Evolutionary conservation across 2,797 vertebrate genomes (phyloP).

Genomic region (Cryptoblepharus egeriae): DNA sequence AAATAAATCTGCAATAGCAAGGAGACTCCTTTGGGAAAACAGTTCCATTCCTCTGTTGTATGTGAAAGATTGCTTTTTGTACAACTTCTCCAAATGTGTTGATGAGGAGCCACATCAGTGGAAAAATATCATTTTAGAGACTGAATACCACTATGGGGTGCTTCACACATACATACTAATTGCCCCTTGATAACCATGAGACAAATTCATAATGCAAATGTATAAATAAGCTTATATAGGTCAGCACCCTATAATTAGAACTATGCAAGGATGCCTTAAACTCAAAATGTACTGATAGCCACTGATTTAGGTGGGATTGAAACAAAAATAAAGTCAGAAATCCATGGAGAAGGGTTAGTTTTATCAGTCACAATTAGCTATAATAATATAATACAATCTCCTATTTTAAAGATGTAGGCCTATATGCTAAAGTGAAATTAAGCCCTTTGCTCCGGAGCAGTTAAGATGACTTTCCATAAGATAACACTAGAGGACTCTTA

Average conservation of each 20-base stretch:
- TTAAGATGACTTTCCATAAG: too few species aligned
- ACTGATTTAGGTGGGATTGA: background rate
- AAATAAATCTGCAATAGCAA: background rate
- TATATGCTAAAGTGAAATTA: too few species aligned
- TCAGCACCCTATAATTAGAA: background rate
- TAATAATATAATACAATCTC: background rate
- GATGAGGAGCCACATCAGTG: background rate
- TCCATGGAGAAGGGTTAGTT: background rate
- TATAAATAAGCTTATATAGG: background rate
- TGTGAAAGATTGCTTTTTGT: background rate
- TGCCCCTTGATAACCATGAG: too few species aligned
- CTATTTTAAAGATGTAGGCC: background rate
- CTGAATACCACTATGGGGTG: background rate
- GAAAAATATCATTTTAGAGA: background rate
- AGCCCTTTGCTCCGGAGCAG: too few species aligned
- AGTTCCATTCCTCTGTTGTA: background rate
- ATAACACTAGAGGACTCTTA: too few species aligned
- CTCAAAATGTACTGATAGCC: background rate
- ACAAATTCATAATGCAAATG: background rate
- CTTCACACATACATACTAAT: background rate
- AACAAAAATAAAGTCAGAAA: background rate
- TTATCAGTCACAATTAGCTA: too few species aligned
- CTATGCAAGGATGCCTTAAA: background rate
- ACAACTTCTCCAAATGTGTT: background rate
- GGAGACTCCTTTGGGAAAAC: background rate